phyloP scores from a whole-genome alignment of 2,113 vertebrate species.

The Serilophus lunatus region DNA sequence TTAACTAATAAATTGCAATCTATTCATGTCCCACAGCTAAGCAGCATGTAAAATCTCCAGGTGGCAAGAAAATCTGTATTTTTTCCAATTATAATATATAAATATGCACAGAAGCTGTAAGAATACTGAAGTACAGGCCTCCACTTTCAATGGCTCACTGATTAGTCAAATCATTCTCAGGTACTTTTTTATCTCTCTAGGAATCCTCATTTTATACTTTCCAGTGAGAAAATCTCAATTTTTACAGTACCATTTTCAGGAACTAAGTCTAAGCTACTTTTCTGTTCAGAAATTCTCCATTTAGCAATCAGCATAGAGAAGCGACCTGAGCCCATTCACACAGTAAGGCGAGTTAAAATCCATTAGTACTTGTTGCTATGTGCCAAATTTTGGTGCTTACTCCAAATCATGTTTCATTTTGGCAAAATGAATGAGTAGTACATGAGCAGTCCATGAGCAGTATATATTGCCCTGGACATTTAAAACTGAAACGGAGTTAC shows the following conservation, averaged over 20 bases:
- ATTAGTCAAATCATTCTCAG: slow-evolving; percentile 27
- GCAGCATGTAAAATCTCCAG: background rate
- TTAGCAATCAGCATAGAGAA: background rate
- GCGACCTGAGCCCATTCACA: background rate
- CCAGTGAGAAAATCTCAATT: background rate
- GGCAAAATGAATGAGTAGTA: background rate
- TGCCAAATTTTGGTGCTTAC: background rate
- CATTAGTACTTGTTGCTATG: background rate
- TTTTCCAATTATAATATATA: slow-evolving; percentile 30
- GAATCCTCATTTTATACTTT: slow-evolving; percentile 12
- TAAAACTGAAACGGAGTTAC: background rate
- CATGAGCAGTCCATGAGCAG: too few relatives aligned
- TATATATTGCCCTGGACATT: background rate
- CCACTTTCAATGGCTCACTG: background rate
- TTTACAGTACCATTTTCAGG: background rate
- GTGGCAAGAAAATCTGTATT: slow-evolving; percentile 5
- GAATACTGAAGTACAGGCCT: background rate
- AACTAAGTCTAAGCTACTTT: background rate
- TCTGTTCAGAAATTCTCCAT: background rate
- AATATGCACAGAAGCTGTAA: background rate
- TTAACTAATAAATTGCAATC: background rate
- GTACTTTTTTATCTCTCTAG: slow-evolving; percentile 7
- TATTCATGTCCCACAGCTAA: slow-evolving; percentile 20
- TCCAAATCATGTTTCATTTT: background rate
- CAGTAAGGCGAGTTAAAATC: background rate